A percentile compares a stretch with the other conserved stretches of the same genome.
Conservation (phyloP, 2,888 invertebrate genomes). For the Drosophila sordidapex region DNA sequence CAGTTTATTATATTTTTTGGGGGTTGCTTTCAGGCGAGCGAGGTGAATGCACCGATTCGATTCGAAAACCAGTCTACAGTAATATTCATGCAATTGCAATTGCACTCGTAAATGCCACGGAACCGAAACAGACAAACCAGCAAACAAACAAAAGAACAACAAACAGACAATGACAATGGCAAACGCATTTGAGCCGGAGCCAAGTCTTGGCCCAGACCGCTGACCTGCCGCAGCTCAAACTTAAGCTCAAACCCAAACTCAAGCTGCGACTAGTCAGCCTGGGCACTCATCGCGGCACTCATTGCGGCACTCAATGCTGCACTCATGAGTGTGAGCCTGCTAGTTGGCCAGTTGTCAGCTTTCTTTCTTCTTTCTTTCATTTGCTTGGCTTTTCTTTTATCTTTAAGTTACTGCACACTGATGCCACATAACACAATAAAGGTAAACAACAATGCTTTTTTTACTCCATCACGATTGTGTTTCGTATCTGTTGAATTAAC, state of each 20-base stretch:
- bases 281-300: slow-evolving; percentile 46
- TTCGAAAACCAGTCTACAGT: slow-evolving; percentile 47
- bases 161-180: slow-evolving; percentile 64
- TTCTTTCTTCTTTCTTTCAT: neutral
- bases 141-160: neutral
- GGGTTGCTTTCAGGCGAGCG: slow-evolving; percentile 65
- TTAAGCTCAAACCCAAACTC: slow-evolving; percentile 29
- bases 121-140: neutral
- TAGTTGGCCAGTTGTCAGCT: slow-evolving; percentile 40
- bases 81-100: slow-evolving; percentile 60
- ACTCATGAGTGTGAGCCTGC: slow-evolving; percentile 56
- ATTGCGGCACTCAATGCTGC: slow-evolving; percentile 52
- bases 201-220: slow-evolving; percentile 23
- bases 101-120: slow-evolving; percentile 53
- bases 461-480: neutral
- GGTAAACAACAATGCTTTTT: neutral
- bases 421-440: neutral
- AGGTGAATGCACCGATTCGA: slow-evolving; percentile 70
- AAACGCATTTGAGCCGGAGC: slow-evolving; percentile 33
- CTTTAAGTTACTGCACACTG: slow-evolving; percentile 14
- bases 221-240: slow-evolving; percentile 23
- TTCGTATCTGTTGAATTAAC: neutral
- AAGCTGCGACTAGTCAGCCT: slow-evolving; percentile 63
- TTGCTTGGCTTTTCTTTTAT: slow-evolving; percentile 4
- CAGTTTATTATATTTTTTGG: slow-evolving; percentile 15